Conservation (phyloP, 2,888 invertebrate genomes). For the Rugalucina vietnamica region DNA sequence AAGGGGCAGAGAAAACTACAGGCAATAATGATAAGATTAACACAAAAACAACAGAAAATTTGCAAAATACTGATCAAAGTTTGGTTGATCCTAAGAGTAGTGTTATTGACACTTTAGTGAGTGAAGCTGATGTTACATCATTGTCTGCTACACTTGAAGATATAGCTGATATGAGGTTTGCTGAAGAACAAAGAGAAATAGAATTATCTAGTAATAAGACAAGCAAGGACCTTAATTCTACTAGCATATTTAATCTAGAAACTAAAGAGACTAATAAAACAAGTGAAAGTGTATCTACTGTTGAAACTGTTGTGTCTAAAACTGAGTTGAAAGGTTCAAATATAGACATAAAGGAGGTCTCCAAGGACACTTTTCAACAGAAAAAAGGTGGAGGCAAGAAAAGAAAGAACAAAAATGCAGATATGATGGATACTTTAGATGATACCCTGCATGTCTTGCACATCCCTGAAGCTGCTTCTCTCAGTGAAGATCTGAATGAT, state of each 20-base stretch:
- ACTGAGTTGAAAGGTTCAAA: conserved; percentile 45
- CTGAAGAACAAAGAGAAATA: conserved; percentile 17
- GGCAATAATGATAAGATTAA: background rate
- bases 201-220: background rate
- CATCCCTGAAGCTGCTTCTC: conserved; percentile 78
- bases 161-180: conserved; percentile 53
- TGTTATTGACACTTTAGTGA: background rate
- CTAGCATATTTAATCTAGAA: background rate
- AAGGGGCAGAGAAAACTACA: conserved; percentile 49
- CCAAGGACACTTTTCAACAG: conserved; percentile 5
- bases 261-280: conserved; percentile 14
- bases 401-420: conserved; percentile 13
- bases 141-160: conserved; percentile 57
- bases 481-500: conserved; percentile 78
- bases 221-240: background rate
- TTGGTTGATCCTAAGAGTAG: background rate
- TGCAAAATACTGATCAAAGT: background rate
- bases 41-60: background rate
- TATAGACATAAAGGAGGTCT: conserved; percentile 11
- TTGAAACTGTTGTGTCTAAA: conserved; percentile 18
- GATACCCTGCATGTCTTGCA: conserved; percentile 56
- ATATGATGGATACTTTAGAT: conserved; percentile 48
- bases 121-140: conserved; percentile 55
- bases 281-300: conserved; percentile 37
- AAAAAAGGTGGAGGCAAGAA: conserved; percentile 40